Evolutionary conservation across 2,888 invertebrate species (phyloP), one percentile per base, ranked within the genome.

Genomic region (Acleris cristana): DNA sequence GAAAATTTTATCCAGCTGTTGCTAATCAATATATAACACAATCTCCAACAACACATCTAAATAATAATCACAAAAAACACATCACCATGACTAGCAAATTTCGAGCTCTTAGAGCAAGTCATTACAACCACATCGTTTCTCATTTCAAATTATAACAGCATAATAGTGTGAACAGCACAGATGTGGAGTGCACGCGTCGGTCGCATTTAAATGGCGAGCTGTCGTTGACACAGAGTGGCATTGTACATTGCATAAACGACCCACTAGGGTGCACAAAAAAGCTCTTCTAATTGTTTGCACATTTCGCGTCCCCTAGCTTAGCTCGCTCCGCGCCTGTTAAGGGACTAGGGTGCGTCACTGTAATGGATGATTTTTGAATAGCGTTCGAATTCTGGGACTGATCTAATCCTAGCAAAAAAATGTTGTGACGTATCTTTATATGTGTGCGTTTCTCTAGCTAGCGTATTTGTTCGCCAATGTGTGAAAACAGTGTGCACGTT

Each of bases 241-340:
- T 90, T 90, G 88, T 89, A 82, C 76, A 57, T 56, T 67, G 67
- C 63, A 58, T 62, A 67, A 76, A 73, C 78, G 76, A 81, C 83
- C 83, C 76, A 74, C 74, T 70, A 68, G 71, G 78, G 83, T 77
- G 80, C 79, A 79, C 83, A 86, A 89, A 89, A 87, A 89, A 82
- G 83, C 85, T 84, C 86, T 84, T 82, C 86, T 90, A 90, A 91
- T 92, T 92, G 92, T 92, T 92, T 91, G 92, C 90, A 88, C 92
- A 90, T 91, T 92, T 91, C 78, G 79, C 85, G 79, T 83, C 80
- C 79, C 81, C 85, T 82, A 34, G 75, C 76, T 76, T 61, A 79
- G 78, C 82, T 78, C 79, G 77, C 78, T 76, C 72, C 70, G 69
- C 70, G 69, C 69, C 76, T 73, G 72, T 71, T 34, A 26, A 21